Percentiles rank a stretch among this genome's conserved stretches.
Evolutionary conservation across 2,888 invertebrate genomes (phyloP).

Genomic region (Quadroppia sp.): DNA sequence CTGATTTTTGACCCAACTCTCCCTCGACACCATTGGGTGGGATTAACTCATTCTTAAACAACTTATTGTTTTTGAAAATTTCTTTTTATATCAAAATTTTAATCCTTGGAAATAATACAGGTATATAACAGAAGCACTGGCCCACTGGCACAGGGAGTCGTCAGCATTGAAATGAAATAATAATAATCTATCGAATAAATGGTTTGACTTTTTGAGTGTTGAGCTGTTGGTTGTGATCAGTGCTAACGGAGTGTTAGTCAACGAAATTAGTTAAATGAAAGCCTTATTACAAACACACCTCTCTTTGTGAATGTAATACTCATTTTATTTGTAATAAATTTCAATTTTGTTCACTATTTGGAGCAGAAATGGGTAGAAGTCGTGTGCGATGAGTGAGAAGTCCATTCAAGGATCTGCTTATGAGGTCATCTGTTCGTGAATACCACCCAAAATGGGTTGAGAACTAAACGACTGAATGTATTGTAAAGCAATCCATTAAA

Average conservation of each 20-base stretch:
- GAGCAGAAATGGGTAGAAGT: conserved; percentile 28
- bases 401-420: conserved; percentile 30
- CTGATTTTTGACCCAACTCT: conserved; percentile 18
- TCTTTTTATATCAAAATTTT: too few species aligned
- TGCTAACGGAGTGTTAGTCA: neutral
- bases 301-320: conserved; percentile 30
- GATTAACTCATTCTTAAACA: neutral
- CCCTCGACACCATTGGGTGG: conserved; percentile 23
- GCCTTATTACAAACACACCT: conserved; percentile 25
- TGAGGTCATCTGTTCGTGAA: conserved; percentile 20
- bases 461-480: conserved; percentile 22
- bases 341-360: conserved; percentile 5
- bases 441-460: conserved; percentile 36
- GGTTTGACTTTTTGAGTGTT: neutral
- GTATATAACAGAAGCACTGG: neutral
- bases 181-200: neutral
- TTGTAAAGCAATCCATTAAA: conserved; percentile 32
- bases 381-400: conserved; percentile 10
- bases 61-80: conserved; percentile 18
- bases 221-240: too few species aligned
- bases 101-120: too few species aligned
- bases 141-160: conserved; percentile 19
- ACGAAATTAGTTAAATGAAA: conserved; percentile 17
- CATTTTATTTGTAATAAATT: neutral
- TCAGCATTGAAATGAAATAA: neutral